A percentile compares a stretch with the other conserved stretches of the same genome.
These are phyloP conservation scores for Pampusana beccarii DNA, from an alignment of 2,113 vertebrate genomes.

Conservation along the genomic window DNA sequence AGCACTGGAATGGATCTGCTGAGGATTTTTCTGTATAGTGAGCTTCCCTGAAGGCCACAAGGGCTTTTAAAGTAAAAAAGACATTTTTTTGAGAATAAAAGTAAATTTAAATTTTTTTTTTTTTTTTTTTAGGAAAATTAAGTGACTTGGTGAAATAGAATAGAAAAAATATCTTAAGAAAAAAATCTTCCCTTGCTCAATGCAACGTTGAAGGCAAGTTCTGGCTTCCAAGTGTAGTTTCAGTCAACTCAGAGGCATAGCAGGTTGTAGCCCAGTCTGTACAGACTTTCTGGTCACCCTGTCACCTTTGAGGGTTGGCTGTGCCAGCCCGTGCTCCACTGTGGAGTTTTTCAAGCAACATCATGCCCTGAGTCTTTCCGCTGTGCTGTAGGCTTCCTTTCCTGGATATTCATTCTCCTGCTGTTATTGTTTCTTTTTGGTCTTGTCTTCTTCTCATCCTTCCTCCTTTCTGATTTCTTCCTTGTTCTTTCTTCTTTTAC, in stretches of 20 bases:
- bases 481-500: background rate
- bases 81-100: background rate
- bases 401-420: background rate
- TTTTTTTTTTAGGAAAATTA: background rate
- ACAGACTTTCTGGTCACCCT: background rate
- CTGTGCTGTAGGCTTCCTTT: background rate
- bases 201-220: background rate
- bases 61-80: background rate
- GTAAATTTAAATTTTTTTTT: background rate
- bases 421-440: background rate
- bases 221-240: background rate
- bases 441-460: background rate
- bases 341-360: background rate
- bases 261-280: background rate
- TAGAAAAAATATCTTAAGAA: background rate
- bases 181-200: background rate
- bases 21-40: background rate
- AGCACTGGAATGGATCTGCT: background rate
- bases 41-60: background rate
- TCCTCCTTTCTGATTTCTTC: background rate
- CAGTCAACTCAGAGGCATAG: background rate
- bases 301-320: background rate
- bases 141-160: background rate
- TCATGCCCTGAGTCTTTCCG: background rate
- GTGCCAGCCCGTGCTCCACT: background rate